These are phyloP conservation scores for Lamellibrachia columna DNA, from an alignment of 2,888 invertebrate species.

Conservation along the genomic window DNA sequence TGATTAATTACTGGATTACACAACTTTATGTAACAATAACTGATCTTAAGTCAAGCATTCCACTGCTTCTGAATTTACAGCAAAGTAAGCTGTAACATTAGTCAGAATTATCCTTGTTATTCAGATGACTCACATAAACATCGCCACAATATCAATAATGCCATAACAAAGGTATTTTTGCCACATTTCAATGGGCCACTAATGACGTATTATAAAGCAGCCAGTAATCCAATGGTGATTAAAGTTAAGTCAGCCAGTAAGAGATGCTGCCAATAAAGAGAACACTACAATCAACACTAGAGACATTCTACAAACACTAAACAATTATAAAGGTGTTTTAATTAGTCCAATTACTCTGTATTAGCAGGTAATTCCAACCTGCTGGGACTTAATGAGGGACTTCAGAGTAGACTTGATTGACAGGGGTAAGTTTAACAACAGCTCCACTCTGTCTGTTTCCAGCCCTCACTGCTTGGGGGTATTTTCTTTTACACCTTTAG, in stretches of 20 bases:
- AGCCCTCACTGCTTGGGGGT: background rate
- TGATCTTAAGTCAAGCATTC: background rate
- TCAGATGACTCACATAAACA: background rate
- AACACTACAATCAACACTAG: background rate
- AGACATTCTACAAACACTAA: background rate
- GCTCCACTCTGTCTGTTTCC: background rate
- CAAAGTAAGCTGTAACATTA: background rate
- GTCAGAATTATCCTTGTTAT: background rate
- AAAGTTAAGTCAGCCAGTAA: background rate
- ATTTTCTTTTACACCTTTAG: slow-evolving; percentile 4
- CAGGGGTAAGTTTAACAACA: background rate
- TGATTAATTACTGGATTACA: background rate
- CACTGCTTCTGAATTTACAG: background rate
- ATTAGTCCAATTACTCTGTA: background rate
- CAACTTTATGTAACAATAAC: background rate
- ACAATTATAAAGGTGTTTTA: background rate
- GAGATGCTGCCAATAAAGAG: background rate
- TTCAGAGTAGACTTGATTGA: background rate
- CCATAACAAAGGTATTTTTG: background rate
- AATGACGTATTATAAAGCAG: background rate
- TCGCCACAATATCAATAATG: background rate
- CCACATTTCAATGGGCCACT: background rate
- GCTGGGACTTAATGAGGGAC: background rate
- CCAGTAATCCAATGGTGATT: background rate
- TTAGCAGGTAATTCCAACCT: background rate